Base-by-base conservation (phyloP, 2,797 vertebrate genomes). In the Triplophysa yarkandensis region DNA sequence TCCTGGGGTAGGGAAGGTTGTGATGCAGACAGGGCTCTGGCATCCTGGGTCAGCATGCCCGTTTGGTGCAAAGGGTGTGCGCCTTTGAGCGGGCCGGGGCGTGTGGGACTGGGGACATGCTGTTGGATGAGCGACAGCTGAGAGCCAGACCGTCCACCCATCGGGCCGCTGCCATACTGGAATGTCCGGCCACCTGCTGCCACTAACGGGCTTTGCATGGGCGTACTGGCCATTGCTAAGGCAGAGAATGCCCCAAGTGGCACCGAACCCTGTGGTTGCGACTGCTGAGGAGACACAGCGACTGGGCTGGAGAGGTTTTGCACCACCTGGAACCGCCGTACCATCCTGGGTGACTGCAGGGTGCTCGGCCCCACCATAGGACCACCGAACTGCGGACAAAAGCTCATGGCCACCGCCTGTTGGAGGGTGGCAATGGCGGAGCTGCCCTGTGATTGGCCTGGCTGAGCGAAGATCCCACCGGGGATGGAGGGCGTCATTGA, bases 321-420 rank as follows among this genome's bases (percentile, higher is more conserved):
- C 77, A 93, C 87, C 32, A 95, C 93, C 82, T 96, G 94, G 75
- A 95, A 90, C 72, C 95, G 92, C 69, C 95, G 91, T 85, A 95
- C 88, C 84, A 96, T 94, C 64, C 95, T 92, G 1, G 97, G 97
- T 0, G 96, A 98, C 76, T 95, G 93, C 34, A 97, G 86, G 4
- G 92, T 89, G 63, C 89, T 87, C 0, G 90, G 88, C 19, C 90
- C 91, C 41, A 88, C 94, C 65, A 98, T 84, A 0, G 96, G 95
- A 84, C 92, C 94, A 1, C 92, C 93, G 91, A 95, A 95, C 85
- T 96, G 96, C 0, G 97, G 97, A 82, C 96, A 98, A 91, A 99
- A 98, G 86, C 96, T 98, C 95, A 99, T 96, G 68, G 97, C 97
- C 34, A 98, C 97, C 0, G 97, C 97, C 85, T 98, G 96, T 88